phyloP scores from a whole-genome alignment of 2,888 invertebrate genomes.

The Prostheceraeus crozeri region DNA sequence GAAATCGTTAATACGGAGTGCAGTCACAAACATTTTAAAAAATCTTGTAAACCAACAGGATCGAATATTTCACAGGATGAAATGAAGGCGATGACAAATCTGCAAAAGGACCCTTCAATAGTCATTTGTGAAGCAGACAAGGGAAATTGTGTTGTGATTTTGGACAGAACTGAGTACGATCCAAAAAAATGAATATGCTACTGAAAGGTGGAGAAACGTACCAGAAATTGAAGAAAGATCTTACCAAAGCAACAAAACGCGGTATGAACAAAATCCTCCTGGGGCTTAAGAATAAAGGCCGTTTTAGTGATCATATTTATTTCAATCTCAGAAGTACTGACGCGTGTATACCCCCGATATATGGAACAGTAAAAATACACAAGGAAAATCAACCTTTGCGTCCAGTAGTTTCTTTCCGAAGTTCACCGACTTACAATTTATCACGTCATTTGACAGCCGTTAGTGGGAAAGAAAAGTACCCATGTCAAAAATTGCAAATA shows the following conservation, averaged over 20 bases:
- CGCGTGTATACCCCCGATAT: slow-evolving; percentile 6
- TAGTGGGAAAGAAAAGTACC: neutral
- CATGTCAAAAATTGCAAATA: neutral
- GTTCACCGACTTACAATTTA: slow-evolving; percentile 1
- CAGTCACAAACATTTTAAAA: no score
- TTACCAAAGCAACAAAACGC: slow-evolving; percentile 11
- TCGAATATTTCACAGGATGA: slow-evolving; percentile 15
- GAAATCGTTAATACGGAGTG: no score
- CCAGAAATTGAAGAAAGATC: neutral
- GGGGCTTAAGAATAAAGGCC: neutral
- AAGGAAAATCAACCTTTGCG: neutral
- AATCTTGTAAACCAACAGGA: no score
- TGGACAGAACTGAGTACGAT: slow-evolving; percentile 10
- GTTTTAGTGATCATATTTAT: slow-evolving; percentile 4
- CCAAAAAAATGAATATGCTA: slow-evolving; percentile 2
- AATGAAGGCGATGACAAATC: neutral
- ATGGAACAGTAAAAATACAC: slow-evolving; percentile 18
- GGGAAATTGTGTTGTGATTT: slow-evolving; percentile 12
- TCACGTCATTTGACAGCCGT: slow-evolving; percentile 21
- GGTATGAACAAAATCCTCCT: neutral
- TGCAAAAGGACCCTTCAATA: neutral
- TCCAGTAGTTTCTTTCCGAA: slow-evolving; percentile 18
- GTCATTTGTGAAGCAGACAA: slow-evolving; percentile 4
- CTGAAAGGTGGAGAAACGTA: neutral
- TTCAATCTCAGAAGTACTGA: slow-evolving; percentile 26